phyloP scores from a whole-genome alignment of 2,888 invertebrate species.

The Drosophila austrosaltans region DNA sequence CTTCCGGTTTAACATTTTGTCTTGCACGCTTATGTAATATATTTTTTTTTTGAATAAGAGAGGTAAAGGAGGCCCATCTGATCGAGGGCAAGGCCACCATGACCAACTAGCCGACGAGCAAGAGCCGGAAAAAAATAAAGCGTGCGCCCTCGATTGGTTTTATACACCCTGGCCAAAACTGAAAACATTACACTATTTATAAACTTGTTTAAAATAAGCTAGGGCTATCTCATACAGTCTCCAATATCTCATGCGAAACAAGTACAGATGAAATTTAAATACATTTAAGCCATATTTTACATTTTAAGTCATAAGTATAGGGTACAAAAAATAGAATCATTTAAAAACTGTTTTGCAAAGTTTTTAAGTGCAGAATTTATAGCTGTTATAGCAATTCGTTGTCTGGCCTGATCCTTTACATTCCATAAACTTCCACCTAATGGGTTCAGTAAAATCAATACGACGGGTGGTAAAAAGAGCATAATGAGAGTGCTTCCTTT shows the following conservation, averaged over 20 bases:
- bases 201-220: too few relatives aligned
- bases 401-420: conserved; percentile 53
- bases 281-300: too few relatives aligned
- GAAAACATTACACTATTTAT: too few relatives aligned
- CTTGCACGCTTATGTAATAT: too few relatives aligned
- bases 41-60: too few relatives aligned
- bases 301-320: conserved; percentile 26
- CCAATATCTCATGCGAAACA: not conserved
- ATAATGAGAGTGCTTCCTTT: conserved; percentile 43
- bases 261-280: not conserved
- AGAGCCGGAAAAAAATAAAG: too few relatives aligned
- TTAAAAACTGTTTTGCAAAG: conserved; percentile 64
- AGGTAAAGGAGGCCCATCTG: too few relatives aligned
- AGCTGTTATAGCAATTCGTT: conserved; percentile 67
- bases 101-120: too few relatives aligned
- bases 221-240: not conserved
- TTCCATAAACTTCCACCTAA: conserved; percentile 45
- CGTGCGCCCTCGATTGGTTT: too few relatives aligned
- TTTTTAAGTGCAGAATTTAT: conserved; percentile 77
- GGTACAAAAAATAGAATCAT: conserved; percentile 52
- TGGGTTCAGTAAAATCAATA: conserved; percentile 71
- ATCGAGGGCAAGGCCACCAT: too few relatives aligned
- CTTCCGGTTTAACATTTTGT: too few relatives aligned
- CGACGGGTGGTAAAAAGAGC: conserved; percentile 34
- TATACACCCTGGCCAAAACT: too few relatives aligned